These are phyloP conservation scores for Amphibalanus amphitrite DNA, from an alignment of 1,140 invertebrate species.

Conservation along the genomic window DNA sequence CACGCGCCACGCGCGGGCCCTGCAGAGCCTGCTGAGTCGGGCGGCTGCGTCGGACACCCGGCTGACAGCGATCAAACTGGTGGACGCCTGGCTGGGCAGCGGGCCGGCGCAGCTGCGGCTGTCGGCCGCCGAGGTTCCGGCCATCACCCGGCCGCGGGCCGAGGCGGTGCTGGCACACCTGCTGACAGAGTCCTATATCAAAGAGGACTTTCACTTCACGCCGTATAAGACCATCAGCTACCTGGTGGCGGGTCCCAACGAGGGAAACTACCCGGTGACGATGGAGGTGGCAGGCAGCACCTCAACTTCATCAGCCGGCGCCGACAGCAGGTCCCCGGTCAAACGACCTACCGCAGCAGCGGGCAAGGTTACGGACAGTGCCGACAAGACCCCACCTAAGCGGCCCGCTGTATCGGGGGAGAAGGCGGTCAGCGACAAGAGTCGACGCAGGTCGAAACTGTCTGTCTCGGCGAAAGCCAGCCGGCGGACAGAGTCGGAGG, in stretches of 20 bases:
- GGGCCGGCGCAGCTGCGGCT: constrained; percentile 42
- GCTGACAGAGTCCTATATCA: constrained; percentile 53
- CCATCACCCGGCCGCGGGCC: constrained; percentile 35
- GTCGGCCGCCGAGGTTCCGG: constrained; percentile 29
- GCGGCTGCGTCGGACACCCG: constrained; percentile 21
- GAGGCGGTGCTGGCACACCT: constrained; percentile 56
- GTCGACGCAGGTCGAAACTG: too few relatives aligned
- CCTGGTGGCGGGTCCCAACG: constrained; percentile 33
- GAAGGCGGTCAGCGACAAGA: too few relatives aligned
- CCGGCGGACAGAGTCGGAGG: too few relatives aligned
- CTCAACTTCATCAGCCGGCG: too few relatives aligned
- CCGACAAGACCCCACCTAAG: too few relatives aligned
- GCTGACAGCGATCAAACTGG: constrained; percentile 43
- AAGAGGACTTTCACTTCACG: constrained; percentile 79
- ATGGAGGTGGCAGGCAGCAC: background rate
- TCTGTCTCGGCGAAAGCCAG: too few relatives aligned
- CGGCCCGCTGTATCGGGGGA: too few relatives aligned
- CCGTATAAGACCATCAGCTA: constrained; percentile 57
- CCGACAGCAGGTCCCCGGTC: too few relatives aligned
- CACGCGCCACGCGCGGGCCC: constrained; percentile 27
- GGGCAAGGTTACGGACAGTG: too few relatives aligned
- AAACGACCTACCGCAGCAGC: too few relatives aligned
- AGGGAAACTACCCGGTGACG: constrained; percentile 1
- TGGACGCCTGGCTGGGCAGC: constrained; percentile 61
- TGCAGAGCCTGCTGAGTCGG: constrained; percentile 27